Evolutionary conservation across 2,797 vertebrate genomes (phyloP), one percentile per base, ranked within the genome.

Genomic region (Karalla daura): DNA sequence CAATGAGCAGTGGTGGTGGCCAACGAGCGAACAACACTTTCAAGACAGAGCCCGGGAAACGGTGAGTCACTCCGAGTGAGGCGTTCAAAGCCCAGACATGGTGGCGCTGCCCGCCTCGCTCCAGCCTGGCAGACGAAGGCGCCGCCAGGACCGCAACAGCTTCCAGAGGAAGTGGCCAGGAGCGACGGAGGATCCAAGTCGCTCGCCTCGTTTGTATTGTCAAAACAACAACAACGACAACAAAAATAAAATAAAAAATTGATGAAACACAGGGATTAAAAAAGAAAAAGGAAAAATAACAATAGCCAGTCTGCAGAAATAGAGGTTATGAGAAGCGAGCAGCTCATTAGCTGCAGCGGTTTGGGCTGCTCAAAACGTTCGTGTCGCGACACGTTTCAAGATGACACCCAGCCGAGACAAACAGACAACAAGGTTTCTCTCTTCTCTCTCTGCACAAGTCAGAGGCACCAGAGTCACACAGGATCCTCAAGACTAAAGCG

Each of bases 71-170:
- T 84, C 53, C 56, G 46, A 64, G 49, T 81, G 58, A 61, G 65
- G 32, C 28, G 25, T 73, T 80, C 64, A 69, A 71, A 67, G 72
- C 78, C 83, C 68, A 81, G 78, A 70, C 74, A 72, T 81, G 68
- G 79, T 83, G 83, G 80, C 63, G 75, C 63, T 77, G 74, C 44
- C 83, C 79, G 74, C 76, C 76, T 86, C 69, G 74, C 86, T 85
- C 83, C 66, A 76, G 76, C 58, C 71, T 80, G 69, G 67, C 79
- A 88, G 67, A 70, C 41, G 7, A 69, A 60, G 33, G 46, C 60
- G 63, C 40, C 18, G 35, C 68, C 80, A 72, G 37, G 25, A 80
- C 78, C 58, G 55, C 69, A 82, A 80, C 77, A 88, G 63, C 68
- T 74, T 18, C 27, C 40, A 73, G 80, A 88, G 58, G n/a, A 81